Conservation (phyloP, 2,797 vertebrate species). For the Aselliscus stoliczkanus region DNA sequence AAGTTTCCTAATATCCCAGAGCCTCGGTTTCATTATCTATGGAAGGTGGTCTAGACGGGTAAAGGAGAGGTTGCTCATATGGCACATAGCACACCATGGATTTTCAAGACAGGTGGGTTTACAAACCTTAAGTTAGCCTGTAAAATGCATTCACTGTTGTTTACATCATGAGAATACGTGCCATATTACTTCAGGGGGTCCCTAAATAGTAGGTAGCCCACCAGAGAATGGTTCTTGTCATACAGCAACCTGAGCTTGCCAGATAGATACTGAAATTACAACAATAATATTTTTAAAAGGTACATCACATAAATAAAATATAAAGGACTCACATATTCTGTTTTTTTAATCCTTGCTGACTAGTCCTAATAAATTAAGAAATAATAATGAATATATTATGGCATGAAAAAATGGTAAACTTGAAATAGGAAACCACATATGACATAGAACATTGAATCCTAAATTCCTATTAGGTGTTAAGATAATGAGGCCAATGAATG, state of each 20-base stretch:
- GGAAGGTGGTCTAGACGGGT: neutral
- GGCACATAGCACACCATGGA: rapidly evolving
- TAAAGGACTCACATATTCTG: neutral
- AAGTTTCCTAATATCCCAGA: neutral
- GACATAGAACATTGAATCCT: neutral
- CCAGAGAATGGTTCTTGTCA: neutral
- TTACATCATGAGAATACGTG: neutral
- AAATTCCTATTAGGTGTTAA: neutral
- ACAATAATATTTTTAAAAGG: neutral
- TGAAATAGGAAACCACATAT: neutral
- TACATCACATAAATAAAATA: neutral
- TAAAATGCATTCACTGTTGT: neutral
- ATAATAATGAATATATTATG: neutral
- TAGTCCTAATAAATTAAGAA: neutral
- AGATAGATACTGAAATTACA: neutral
- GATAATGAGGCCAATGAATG: neutral
- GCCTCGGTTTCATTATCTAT: neutral
- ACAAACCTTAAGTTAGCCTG: neutral
- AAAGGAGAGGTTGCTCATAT: neutral
- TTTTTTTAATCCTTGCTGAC: neutral
- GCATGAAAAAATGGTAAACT: neutral
- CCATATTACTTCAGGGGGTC: neutral
- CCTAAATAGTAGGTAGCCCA: neutral
- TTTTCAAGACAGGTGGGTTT: neutral
- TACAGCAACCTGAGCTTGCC: neutral